Percentiles rank a stretch among this genome's conserved stretches.
phyloP scores from a whole-genome alignment of 2,797 vertebrate species.

The Mormyrus proboscirostris region DNA sequence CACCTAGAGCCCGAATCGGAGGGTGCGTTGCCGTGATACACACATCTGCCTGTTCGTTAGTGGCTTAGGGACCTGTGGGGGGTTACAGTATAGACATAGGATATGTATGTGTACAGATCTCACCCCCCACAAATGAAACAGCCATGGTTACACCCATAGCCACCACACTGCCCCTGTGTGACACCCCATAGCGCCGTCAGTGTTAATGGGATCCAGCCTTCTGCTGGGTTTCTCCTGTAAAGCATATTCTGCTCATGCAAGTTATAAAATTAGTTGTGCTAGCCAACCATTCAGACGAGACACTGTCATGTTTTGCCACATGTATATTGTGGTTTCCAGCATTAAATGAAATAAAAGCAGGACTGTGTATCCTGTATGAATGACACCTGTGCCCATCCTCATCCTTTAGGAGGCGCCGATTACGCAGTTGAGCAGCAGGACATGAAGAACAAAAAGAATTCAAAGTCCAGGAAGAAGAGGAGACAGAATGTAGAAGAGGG shows the following conservation, averaged over 20 bases:
- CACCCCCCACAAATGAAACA: background rate
- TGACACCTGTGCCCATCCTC: background rate
- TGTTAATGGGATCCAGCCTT: background rate
- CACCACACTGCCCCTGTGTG: background rate
- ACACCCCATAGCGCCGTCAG: background rate
- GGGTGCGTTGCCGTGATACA: conserved; percentile 44
- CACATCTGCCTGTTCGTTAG: background rate
- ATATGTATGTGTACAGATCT: background rate
- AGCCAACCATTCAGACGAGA: background rate
- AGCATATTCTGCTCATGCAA: background rate
- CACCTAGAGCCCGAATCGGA: conserved; percentile 74
- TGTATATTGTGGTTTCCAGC: background rate
- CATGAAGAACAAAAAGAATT: conserved; percentile 80
- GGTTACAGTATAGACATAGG: background rate
- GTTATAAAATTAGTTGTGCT: background rate
- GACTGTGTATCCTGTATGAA: background rate
- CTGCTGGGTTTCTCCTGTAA: background rate
- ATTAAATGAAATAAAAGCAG: background rate
- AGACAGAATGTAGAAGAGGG: conserved; percentile 78
- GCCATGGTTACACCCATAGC: background rate
- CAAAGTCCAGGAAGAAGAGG: conserved; percentile 85
- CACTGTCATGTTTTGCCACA: background rate
- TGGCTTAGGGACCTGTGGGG: background rate
- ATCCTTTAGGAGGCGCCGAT: conserved; percentile 64
- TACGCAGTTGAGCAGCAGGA: conserved; percentile 80